Evolutionary conservation across 2,888 invertebrate genomes (phyloP), one percentile per base, ranked within the genome.

Genomic region (Agrotis puta): DNA sequence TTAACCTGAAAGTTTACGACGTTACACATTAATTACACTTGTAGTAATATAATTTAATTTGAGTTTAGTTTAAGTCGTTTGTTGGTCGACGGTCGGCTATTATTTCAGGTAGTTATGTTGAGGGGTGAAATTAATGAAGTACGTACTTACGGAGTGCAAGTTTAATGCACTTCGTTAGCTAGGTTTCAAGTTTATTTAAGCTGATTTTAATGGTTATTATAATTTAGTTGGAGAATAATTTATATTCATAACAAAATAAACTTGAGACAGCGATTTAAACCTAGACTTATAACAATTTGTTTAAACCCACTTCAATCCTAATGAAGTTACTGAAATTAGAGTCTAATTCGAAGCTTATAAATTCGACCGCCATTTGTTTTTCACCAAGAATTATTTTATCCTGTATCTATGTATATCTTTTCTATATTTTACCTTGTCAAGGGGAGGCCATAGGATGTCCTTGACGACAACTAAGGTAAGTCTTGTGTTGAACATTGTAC

Each of bases 11-110:
- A 82, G 61, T 82, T 79, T 80, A 68, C 64, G 68, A 57, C 56
- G 64, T 64, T 65, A 77, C 64, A 72, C 76, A 81, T 84, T 81
- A 78, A 82, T 82, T 77, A 77, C 72, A 74, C 70, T 76, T 81
- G 82, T 77, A 79, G 78, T 72, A 68, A 79, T 87, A 74, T 82
- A 82, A 85, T 82, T 88, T 81, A 83, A 86, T 86, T 79, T 81
- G 76, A 71, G 78, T 80, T 76, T 48, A 77, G 80, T 86, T 82
- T 66, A 48, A 70, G 75, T 64, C 67, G 75, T 78, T 81, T 76
- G 81, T 67, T 78, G 50, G 72, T 66, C 69, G 76, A 61, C 59
- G 54, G 56, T 64, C 47, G 57, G 66, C 66, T 63, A 67, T 77
- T 68, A 74, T 58, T 73, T 68, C 58, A 68, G 63, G 69, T 70